These are phyloP conservation scores for Macquaria australasica DNA, from an alignment of 2,113 vertebrate species.

Conservation along the genomic window DNA sequence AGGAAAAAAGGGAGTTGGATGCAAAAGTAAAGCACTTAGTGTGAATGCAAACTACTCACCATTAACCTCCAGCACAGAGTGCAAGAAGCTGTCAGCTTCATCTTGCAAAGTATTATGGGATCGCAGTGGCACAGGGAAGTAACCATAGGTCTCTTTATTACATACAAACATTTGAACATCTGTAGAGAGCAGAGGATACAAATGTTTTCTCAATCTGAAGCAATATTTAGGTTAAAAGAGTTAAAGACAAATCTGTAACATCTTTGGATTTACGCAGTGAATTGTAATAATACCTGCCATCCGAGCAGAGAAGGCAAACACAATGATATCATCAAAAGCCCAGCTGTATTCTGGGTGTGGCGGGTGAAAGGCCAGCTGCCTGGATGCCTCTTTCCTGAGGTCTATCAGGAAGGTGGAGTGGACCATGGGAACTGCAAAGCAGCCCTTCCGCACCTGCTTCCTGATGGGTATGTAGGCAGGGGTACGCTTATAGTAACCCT, in stretches of 20 bases:
- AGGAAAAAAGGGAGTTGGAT: constrained; percentile 9
- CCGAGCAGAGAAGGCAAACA: constrained; percentile 92
- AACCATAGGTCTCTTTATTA: constrained; percentile 90
- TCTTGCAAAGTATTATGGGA: constrained; percentile 89
- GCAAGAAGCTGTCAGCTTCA: constrained; percentile 91
- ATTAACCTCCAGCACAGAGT: constrained; percentile 89
- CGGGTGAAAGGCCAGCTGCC: constrained; percentile 89
- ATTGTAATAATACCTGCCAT: constrained; percentile 86
- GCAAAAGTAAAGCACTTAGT: constrained; percentile 6
- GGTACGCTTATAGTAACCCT: constrained; percentile 95
- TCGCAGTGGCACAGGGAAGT: constrained; percentile 90
- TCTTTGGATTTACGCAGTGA: not conserved
- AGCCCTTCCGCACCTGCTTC: constrained; percentile 88
- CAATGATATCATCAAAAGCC: constrained; percentile 96
- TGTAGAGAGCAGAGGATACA: constrained; percentile 61
- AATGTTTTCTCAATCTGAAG: not conserved
- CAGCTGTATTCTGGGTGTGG: constrained; percentile 91
- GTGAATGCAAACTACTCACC: constrained; percentile 83
- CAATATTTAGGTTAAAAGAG: not conserved
- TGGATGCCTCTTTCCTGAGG: constrained; percentile 89
- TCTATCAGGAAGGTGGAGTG: constrained; percentile 95
- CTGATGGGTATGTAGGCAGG: constrained; percentile 93
- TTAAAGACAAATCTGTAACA: not conserved
- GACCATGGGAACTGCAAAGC: constrained; percentile 95
- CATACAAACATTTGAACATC: constrained; percentile 94